Percentiles rank a stretch among this genome's conserved stretches.
These are phyloP conservation scores for Tenodera sinensis DNA, from an alignment of 2,888 invertebrate genomes.

Conservation along the genomic window DNA sequence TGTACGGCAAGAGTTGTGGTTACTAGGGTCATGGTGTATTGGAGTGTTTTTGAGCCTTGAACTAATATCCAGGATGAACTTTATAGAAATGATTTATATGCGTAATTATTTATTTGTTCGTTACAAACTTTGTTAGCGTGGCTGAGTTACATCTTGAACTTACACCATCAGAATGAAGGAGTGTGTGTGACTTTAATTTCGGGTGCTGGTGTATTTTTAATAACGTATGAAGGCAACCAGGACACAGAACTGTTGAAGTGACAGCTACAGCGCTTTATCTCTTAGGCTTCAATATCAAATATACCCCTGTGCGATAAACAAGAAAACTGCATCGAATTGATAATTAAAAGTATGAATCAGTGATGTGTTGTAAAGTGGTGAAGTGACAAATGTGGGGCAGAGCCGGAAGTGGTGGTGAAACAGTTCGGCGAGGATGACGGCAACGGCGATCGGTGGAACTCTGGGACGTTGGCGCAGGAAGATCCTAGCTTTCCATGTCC, in stretches of 20 bases:
- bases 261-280: not conserved
- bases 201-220: not conserved
- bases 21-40: too few relatives aligned
- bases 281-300: not conserved
- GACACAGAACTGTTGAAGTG: not conserved
- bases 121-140: too few relatives aligned
- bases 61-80: too few relatives aligned
- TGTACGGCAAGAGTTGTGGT: too few relatives aligned
- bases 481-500: constrained; percentile 10
- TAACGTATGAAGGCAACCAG: not conserved
- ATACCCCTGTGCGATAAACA: not conserved
- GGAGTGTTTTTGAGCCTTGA: too few relatives aligned
- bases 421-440: not conserved
- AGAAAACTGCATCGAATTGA: not conserved
- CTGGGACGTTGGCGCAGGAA: constrained; percentile 18
- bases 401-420: not conserved
- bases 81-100: too few relatives aligned
- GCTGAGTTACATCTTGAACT: too few relatives aligned
- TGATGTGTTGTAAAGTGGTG: not conserved
- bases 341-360: not conserved
- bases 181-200: too few relatives aligned
- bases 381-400: not conserved
- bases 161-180: too few relatives aligned
- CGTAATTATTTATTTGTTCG: too few relatives aligned
- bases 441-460: constrained; percentile 9